These are phyloP conservation scores for Nemurella pictetii DNA, from an alignment of 2,888 invertebrate genomes.

Conservation along the genomic window DNA sequence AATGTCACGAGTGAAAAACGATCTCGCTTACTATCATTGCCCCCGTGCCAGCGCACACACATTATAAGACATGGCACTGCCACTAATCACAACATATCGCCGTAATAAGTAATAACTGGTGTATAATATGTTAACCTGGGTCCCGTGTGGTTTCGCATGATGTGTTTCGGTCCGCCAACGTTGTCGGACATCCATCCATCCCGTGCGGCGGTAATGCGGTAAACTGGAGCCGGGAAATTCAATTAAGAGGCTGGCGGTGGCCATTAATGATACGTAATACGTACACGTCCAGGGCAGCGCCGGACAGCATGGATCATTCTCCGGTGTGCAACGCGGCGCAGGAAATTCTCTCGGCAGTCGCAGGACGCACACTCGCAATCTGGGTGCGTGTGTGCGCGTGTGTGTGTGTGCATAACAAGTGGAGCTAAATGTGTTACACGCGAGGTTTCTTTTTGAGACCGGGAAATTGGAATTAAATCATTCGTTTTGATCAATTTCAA, in stretches of 20 bases:
- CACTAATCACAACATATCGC: neutral
- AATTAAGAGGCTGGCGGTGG: slow-evolving; percentile 38
- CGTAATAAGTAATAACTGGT: neutral
- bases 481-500: neutral
- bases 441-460: neutral
- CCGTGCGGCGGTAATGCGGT: slow-evolving; percentile 1
- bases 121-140: neutral
- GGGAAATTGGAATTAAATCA: neutral
- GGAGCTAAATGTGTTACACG: neutral
- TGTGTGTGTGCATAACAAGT: neutral
- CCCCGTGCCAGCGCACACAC: neutral
- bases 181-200: neutral
- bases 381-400: neutral
- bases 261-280: slow-evolving; percentile 39
- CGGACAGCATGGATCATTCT: neutral
- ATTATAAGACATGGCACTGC: neutral
- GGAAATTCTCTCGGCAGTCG: neutral
- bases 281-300: slow-evolving; percentile 32
- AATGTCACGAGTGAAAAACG: neutral
- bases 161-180: neutral
- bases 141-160: neutral
- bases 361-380: neutral
- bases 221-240: slow-evolving; percentile 35
- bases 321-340: no score
- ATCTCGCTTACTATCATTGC: neutral